A percentile compares a stretch with the other conserved stretches of the same genome.
Evolutionary conservation across 2,113 vertebrate genomes (phyloP).

Genomic region (Zootoca vivipara): DNA sequence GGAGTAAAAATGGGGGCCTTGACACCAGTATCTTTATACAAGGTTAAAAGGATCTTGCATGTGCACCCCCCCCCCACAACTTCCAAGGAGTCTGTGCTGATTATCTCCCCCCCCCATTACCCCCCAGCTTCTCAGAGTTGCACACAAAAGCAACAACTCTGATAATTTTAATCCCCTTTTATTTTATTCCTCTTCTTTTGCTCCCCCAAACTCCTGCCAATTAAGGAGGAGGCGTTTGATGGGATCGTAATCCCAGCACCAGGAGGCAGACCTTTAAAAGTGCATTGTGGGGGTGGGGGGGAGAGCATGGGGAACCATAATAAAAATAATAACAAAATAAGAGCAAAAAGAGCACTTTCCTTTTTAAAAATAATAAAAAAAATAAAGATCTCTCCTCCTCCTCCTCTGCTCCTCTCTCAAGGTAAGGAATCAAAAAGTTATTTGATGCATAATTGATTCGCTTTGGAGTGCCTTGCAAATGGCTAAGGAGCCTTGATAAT

Average conservation of each 20-base stretch:
- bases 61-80: not conserved
- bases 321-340: conserved; percentile 62
- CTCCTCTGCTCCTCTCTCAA: conserved; percentile 50
- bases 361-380: conserved; percentile 20
- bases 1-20: not conserved
- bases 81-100: not conserved
- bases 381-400: conserved; percentile 45
- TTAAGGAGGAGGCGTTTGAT: conserved; percentile 70
- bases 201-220: conserved; percentile 59
- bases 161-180: conserved; percentile 16
- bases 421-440: conserved; percentile 77
- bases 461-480: conserved; percentile 70
- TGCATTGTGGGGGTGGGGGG: not conserved
- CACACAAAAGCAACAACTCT: conserved; percentile 20
- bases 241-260: conserved; percentile 55
- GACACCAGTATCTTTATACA: not conserved
- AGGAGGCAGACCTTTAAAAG: conserved; percentile 62
- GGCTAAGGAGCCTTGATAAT: conserved; percentile 70
- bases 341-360: conserved; percentile 29
- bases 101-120: not conserved
- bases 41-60: not conserved
- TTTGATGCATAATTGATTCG: conserved; percentile 81
- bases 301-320: not conserved
- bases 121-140: not conserved
- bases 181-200: conserved; percentile 11